phyloP scores from a whole-genome alignment of 2,113 vertebrate species.

The Callocephalon fimbriatum region DNA sequence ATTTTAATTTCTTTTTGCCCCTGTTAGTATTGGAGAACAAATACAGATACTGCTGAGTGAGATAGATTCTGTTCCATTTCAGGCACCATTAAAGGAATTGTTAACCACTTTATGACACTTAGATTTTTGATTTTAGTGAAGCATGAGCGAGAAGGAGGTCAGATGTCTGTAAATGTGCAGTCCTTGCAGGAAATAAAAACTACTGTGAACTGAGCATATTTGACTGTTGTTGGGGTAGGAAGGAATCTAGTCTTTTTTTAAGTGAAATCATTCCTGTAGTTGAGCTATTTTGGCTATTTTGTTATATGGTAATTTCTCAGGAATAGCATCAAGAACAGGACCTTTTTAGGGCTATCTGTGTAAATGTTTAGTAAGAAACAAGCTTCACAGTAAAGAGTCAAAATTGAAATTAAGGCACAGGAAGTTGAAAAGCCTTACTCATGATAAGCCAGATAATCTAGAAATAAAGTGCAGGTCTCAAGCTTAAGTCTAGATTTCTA shows the following conservation, averaged over 20 bases:
- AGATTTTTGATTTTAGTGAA: slow-evolving; percentile 55
- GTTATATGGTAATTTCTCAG: background rate
- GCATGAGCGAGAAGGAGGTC: background rate
- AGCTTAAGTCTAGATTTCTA: background rate
- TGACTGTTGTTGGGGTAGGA: background rate
- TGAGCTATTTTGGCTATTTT: background rate
- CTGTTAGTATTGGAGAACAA: background rate
- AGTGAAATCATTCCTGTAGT: background rate
- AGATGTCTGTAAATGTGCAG: slow-evolving; percentile 10
- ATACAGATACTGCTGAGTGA: slow-evolving; percentile 10
- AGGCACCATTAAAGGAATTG: background rate
- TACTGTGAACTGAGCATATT: background rate
- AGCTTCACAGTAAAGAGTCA: background rate
- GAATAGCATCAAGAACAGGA: background rate
- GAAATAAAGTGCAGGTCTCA: background rate
- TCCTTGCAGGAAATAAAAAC: slow-evolving; percentile 32
- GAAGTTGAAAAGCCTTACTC: slow-evolving; percentile 51
- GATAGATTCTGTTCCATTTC: background rate
- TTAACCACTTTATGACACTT: slow-evolving; percentile 21
- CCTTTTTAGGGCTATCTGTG: background rate
- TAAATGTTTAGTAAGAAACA: background rate
- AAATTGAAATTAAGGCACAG: background rate
- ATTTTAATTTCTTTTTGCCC: background rate
- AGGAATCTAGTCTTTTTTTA: background rate
- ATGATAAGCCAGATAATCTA: background rate